Evolutionary conservation across 2,888 invertebrate species (phyloP), one percentile per base, ranked within the genome.

Genomic region (Macaria liturata): DNA sequence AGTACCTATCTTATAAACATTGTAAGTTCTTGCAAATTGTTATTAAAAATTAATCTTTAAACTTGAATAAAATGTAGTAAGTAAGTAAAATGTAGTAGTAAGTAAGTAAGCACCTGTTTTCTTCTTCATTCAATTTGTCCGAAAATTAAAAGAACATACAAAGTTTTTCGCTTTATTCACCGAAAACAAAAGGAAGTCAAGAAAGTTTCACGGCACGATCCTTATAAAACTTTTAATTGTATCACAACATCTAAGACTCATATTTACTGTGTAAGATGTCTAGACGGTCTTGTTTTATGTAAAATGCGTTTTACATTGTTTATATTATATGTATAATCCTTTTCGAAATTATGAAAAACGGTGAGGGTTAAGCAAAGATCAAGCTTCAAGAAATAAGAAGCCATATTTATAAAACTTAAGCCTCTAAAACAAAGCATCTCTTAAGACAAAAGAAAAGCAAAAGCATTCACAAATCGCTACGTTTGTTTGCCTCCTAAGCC

Each of bases 361-460:
- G 20, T 48, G 39, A 9, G 8, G 7, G 7, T 37, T n/a, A 8
- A 39, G 6, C 5, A 9, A n/a, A 51, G 31, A 30, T 39, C 9
- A 39, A 45, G 45, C 37, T 39, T 45, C 9, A 50, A 43, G 32
- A 42, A 48, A 50, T 39, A 46, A 50, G 50, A 44, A 53, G 49
- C 34, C 49, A 54, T 59, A 59, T 54, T 54, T 54, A 43, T 46
- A 58, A 62, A 64, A 57, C 57, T 53, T 64, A 66, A 68, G 57
- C 66, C 55, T 47, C 60, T 63, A 60, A 62, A 63, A 62, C 64
- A 64, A 68, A 66, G 64, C 62, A 58, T 59, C 51, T 66, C 48
- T 63, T 63, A 66, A 66, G 61, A 64, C 66, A 66, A 64, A 68
- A 68, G 64, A 64, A 66, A 68, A 68, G 64, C 68, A 68, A 66